Conservation (phyloP, 2,888 invertebrate genomes). For the Nineta flava region DNA sequence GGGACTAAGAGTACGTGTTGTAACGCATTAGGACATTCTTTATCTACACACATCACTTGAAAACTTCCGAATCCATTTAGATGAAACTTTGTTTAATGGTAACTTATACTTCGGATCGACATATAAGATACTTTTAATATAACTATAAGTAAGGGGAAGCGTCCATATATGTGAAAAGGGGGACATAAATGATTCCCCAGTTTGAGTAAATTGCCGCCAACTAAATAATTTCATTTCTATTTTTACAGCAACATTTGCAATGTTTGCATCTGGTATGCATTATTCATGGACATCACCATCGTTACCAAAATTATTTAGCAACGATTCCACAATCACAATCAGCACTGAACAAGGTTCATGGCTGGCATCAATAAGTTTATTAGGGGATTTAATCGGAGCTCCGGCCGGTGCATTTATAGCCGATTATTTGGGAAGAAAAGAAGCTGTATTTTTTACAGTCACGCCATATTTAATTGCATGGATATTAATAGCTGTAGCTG, state of each 20-base stretch:
- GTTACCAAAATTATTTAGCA: conserved; percentile 6
- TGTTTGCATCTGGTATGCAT: conserved; percentile 5
- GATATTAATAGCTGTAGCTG: conserved; percentile 5
- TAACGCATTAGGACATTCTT: no score
- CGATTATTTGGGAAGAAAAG: conserved; percentile 6
- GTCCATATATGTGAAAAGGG: no score
- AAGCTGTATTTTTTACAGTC: conserved; percentile 1
- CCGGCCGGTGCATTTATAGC: conserved; percentile 5
- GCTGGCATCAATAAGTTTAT: conserved; percentile 7
- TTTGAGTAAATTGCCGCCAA: no score
- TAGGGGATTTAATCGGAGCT: conserved; percentile 5
- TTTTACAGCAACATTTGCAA: conserved; percentile 5
- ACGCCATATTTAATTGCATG: conserved; percentile 5
- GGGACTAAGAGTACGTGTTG: no score
- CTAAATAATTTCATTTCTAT: not conserved
- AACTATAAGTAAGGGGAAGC: no score
- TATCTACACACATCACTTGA: no score
- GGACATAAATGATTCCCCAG: no score
- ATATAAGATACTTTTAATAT: no score
- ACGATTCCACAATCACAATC: conserved; percentile 4
- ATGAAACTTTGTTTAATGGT: no score
- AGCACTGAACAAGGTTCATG: conserved; percentile 5
- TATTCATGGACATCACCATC: conserved; percentile 8
- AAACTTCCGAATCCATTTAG: no score
- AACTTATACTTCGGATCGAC: no score